A percentile compares a stretch with the other conserved stretches of the same genome.
These are phyloP conservation scores for Aphidius gifuensis DNA, from an alignment of 1,140 invertebrate species.

Conservation along the genomic window DNA sequence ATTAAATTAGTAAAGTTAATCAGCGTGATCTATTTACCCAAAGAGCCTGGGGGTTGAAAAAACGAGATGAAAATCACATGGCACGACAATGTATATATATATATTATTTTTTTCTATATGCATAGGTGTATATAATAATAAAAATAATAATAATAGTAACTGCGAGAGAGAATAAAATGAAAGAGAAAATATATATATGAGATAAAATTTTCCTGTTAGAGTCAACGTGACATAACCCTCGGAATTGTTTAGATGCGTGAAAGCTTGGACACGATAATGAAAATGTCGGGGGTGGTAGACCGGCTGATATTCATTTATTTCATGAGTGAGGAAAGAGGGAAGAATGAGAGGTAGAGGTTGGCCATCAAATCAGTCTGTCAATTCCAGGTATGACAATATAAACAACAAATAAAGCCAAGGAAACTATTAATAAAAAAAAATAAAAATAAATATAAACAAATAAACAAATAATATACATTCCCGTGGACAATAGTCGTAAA, in stretches of 20 bases:
- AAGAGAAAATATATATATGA: not conserved
- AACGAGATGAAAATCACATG: conserved; percentile 12
- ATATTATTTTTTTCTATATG: too few relatives aligned
- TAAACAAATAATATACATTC: too few relatives aligned
- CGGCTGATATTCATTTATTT: conserved; percentile 14
- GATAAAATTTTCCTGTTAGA: not conserved
- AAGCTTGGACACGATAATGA: conserved; percentile 14
- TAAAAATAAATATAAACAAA: too few relatives aligned
- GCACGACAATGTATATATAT: not conserved
- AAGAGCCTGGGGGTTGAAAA: not conserved
- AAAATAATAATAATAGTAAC: not conserved
- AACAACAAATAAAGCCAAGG: too few relatives aligned
- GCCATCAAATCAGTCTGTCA: too few relatives aligned
- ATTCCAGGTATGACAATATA: too few relatives aligned
- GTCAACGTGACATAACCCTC: conserved; percentile 5
- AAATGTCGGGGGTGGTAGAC: conserved; percentile 5
- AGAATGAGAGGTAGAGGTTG: not conserved
- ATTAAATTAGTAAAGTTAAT: conserved; percentile 46
- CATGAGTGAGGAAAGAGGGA: too few relatives aligned
- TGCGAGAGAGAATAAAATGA: not conserved
- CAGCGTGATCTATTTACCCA: conserved; percentile 28
- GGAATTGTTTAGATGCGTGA: conserved; percentile 18
- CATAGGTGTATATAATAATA: not conserved
- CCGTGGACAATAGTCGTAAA: too few relatives aligned
- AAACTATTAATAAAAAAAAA: too few relatives aligned